Evolutionary conservation across 1,140 invertebrate genomes (phyloP), one percentile per base, ranked within the genome.

Genomic region (Propsilocerus akamusi): DNA sequence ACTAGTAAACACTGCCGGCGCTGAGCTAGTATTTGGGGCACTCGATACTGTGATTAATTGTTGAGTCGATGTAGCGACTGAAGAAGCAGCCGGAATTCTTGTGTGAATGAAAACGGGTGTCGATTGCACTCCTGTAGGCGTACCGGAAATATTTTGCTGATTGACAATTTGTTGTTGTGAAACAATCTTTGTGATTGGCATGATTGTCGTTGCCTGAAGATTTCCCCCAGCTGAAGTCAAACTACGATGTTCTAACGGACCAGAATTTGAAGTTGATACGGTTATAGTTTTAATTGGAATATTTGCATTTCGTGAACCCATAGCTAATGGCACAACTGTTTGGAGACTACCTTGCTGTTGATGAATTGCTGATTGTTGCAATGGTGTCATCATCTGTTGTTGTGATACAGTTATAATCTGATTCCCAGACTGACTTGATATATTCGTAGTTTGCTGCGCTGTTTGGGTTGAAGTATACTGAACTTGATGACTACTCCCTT

Each of bases 271-370:
- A 7, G 34, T 41, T 5, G 34, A 41, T 5, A 41, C 34, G 1
- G 34, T 41, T 8, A 41, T 41, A 8, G 34, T 41, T 41, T 41
- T 41, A 41, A 41, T 41, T 41, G 34, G 34, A 41, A 41, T 41
- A 41, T 41, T 41, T 20, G 14, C 34, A 20, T 20, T 5, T 17
- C 34, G 14, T 8, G 34, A n/a, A 7, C n/a, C 14, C 5, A 41
- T 41, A 20, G 17, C 14, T 17, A 41, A 17, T 41, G 34, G 34
- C 34, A 41, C 34, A 41, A 41, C 34, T 41, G 34, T 41, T 10
- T 14, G 22, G 12, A 41, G 14, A 41, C 22, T 41, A 41, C 34
- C 14, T 8, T 20, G 8, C 22, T 41, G 34, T 20, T 41, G 34
- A 41, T 41, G 34, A 17, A 41, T 41, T 41, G 14, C n/a, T n/a